A percentile compares a stretch with the other conserved stretches of the same genome.
Conservation (phyloP, 1,140 invertebrate genomes). For the Dicyema japonicum region DNA sequence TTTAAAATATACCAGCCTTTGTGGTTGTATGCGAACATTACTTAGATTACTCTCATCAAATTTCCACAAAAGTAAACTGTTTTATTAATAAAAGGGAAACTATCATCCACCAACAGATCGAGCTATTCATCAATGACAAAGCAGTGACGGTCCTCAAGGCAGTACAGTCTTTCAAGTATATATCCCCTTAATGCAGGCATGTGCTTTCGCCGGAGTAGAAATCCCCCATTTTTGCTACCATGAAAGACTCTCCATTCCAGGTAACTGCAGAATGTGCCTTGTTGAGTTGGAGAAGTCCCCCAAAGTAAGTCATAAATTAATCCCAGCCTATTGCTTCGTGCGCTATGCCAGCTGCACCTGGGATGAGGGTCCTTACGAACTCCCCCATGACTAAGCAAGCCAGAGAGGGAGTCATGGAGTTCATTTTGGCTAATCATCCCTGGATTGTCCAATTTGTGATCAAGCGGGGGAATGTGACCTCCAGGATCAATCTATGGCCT, state of each 20-base stretch:
- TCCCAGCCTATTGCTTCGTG: slow-evolving; percentile 77
- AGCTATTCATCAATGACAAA: no score
- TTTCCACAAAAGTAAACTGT: no score
- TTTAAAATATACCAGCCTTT: no score
- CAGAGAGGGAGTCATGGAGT: slow-evolving; percentile 77
- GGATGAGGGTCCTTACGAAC: slow-evolving; percentile 73
- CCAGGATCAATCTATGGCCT: slow-evolving; percentile 94
- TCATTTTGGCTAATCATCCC: slow-evolving; percentile 83
- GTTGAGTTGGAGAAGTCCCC: slow-evolving; percentile 85
- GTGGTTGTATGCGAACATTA: no score
- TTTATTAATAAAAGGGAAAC: no score
- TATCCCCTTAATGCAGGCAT: slow-evolving; percentile 92
- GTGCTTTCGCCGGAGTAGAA: slow-evolving; percentile 67
- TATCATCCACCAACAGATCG: no score
- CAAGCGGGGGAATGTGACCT: slow-evolving; percentile 15
- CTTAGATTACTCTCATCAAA: no score
- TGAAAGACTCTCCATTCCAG: slow-evolving; percentile 76
- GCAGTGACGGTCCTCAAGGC: no score
- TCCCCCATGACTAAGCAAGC: slow-evolving; percentile 71
- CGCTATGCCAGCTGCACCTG: slow-evolving; percentile 99
- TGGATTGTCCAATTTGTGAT: slow-evolving; percentile 98
- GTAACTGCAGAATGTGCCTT: slow-evolving; percentile 82
- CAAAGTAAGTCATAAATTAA: slow-evolving; percentile 25
- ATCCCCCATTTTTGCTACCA: slow-evolving; percentile 97
- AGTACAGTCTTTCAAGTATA: no score